Conservation (phyloP, 2,113 vertebrate genomes). For the Crotalus tigris region DNA sequence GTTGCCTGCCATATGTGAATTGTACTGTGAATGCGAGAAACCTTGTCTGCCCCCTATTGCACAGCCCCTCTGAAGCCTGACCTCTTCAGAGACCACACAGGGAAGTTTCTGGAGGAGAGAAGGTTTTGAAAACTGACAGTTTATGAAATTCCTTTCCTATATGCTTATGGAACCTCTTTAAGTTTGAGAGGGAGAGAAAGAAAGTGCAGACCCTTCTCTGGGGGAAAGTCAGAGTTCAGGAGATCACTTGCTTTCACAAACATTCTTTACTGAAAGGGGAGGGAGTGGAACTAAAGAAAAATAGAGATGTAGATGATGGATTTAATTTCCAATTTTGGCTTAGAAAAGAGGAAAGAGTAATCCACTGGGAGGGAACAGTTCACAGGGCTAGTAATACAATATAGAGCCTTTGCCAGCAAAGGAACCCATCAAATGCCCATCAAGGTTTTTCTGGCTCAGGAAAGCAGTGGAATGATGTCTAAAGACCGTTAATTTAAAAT, state of each 20-base stretch:
- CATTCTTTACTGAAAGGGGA: slow-evolving; percentile 45
- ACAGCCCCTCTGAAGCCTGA: slow-evolving; percentile 59
- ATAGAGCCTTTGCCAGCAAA: slow-evolving; percentile 2
- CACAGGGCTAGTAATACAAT: slow-evolving; percentile 30
- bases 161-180: slow-evolving; percentile 67
- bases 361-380: slow-evolving; percentile 29
- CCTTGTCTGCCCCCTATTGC: slow-evolving; percentile 56
- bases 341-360: slow-evolving; percentile 35
- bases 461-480: neutral
- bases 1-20: slow-evolving; percentile 46
- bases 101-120: slow-evolving; percentile 67
- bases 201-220: slow-evolving; percentile 54
- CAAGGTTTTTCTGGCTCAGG: slow-evolving; percentile 38
- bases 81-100: slow-evolving; percentile 70
- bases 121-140: slow-evolving; percentile 70
- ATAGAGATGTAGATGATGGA: slow-evolving; percentile 61
- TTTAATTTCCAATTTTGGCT: slow-evolving; percentile 39
- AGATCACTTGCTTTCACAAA: slow-evolving; percentile 65
- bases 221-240: slow-evolving; percentile 57
- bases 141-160: slow-evolving; percentile 72
- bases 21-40: slow-evolving; percentile 61
- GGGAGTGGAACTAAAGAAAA: slow-evolving; percentile 55
- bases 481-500: slow-evolving; percentile 63
- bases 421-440: neutral
- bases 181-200: slow-evolving; percentile 24